Evolutionary conservation across 2,888 invertebrate genomes (phyloP).

Genomic region (Hydropsyche betteni): DNA sequence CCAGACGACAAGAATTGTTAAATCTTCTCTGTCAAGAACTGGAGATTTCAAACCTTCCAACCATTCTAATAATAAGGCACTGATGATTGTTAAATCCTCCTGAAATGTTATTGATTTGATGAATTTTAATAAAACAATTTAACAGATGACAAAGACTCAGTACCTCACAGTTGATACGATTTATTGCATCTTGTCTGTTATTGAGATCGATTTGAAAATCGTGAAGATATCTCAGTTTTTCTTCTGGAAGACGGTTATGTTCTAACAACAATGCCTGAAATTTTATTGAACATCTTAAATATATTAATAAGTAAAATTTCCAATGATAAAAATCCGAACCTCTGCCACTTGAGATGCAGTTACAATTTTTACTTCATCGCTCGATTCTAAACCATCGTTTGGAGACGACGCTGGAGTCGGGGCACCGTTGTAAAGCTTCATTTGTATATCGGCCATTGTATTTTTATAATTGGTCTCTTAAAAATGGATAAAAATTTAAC

Average conservation of each 20-base stretch:
- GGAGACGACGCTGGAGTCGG: conserved; percentile 34
- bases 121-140: not conserved
- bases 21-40: conserved; percentile 71
- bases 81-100: conserved; percentile 68
- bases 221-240: conserved; percentile 64
- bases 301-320: not conserved
- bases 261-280: conserved; percentile 68
- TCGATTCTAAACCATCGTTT: not conserved
- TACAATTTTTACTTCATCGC: conserved; percentile 4
- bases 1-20: conserved; percentile 72
- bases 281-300: not conserved
- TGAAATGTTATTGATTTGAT: conserved; percentile 52
- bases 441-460: conserved; percentile 1
- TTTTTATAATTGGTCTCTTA: conserved; percentile 27
- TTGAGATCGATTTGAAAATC: conserved; percentile 72
- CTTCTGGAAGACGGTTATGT: conserved; percentile 67
- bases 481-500: conserved; percentile 10
- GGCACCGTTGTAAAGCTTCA: not conserved
- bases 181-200: conserved; percentile 72
- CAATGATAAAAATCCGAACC: not conserved
- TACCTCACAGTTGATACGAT: conserved; percentile 72
- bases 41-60: conserved; percentile 77
- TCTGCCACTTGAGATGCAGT: conserved; percentile 31
- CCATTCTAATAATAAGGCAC: conserved; percentile 78
- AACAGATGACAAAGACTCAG: not conserved